Conservation (phyloP, 1,140 invertebrate genomes). For the Caenorhabditis remanei region DNA sequence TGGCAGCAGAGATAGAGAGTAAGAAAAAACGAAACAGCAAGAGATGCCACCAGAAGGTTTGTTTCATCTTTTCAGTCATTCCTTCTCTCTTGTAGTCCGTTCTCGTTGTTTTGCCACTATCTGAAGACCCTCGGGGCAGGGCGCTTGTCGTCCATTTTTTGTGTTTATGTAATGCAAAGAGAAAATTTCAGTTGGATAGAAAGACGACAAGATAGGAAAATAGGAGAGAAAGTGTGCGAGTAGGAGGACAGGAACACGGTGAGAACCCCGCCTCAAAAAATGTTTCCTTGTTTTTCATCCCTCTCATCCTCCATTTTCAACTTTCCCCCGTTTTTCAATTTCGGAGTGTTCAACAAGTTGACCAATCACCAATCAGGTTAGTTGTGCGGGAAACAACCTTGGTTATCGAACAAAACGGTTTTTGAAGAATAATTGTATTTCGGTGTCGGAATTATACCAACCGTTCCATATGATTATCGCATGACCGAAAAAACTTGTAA, state of each 20-base stretch:
- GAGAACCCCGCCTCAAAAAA: slow-evolving; percentile 44
- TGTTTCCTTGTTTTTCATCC: slow-evolving; percentile 54
- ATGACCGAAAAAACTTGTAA: too few species aligned
- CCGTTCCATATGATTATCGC: too few species aligned
- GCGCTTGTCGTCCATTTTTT: not conserved
- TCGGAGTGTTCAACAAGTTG: too few species aligned
- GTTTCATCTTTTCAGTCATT: slow-evolving; percentile 24
- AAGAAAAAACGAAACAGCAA: not conserved
- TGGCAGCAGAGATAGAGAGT: not conserved
- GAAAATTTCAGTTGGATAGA: slow-evolving; percentile 49
- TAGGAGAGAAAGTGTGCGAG: not conserved
- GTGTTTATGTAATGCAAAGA: slow-evolving; percentile 44
- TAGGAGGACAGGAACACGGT: slow-evolving; percentile 8
- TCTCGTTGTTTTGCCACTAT: slow-evolving; percentile 16
- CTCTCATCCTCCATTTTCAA: slow-evolving; percentile 12
- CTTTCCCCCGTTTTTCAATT: not conserved
- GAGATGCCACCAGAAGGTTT: not conserved
- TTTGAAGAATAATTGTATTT: too few species aligned
- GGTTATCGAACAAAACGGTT: too few species aligned
- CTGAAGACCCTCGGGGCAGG: not conserved
- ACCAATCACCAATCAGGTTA: too few species aligned
- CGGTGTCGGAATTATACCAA: too few species aligned
- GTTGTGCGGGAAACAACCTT: too few species aligned
- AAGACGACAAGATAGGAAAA: slow-evolving; percentile 47
- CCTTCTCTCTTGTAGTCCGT: not conserved